These are phyloP conservation scores for Bryconaethiops microstoma DNA, from an alignment of 2,797 vertebrate genomes.

Conservation along the genomic window DNA sequence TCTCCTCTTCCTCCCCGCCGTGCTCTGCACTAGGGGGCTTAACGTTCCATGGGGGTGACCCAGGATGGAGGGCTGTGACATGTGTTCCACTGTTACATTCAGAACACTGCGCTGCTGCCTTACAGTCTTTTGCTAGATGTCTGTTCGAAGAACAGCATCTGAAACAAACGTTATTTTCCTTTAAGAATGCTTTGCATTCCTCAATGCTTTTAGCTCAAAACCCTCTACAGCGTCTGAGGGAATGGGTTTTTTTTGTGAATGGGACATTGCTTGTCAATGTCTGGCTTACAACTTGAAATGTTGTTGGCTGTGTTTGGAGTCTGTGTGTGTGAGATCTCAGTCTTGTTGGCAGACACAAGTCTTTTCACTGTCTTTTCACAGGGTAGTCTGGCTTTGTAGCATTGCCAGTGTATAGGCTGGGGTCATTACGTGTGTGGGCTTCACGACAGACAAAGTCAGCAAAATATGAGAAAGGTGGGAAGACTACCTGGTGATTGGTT, in stretches of 20 bases:
- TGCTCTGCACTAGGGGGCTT: background rate
- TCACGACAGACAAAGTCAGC: background rate
- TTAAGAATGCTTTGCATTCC: constrained; percentile 8
- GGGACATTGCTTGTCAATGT: background rate
- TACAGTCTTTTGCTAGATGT: constrained; percentile 17
- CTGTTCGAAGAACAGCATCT: constrained; percentile 10
- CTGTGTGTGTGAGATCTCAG: no score
- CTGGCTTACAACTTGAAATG: no score
- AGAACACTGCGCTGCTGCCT: background rate
- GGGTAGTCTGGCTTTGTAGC: background rate
- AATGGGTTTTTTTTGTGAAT: constrained; percentile 25
- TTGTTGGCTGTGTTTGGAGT: no score
- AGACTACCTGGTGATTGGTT: background rate
- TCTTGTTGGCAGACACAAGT: no score
- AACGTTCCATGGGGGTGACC: background rate
- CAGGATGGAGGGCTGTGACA: constrained; percentile 13
- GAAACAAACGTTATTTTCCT: constrained; percentile 17
- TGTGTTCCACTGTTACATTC: constrained; percentile 21
- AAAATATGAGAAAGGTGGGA: background rate
- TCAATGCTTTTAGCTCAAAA: constrained; percentile 11
- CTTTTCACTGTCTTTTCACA: background rate
- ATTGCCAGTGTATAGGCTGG: background rate
- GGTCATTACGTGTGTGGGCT: background rate
- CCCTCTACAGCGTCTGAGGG: constrained; percentile 20
- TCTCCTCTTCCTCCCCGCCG: background rate